Base-by-base conservation (phyloP, 2,113 vertebrate genomes). In the Epinephelus lanceolatus region DNA sequence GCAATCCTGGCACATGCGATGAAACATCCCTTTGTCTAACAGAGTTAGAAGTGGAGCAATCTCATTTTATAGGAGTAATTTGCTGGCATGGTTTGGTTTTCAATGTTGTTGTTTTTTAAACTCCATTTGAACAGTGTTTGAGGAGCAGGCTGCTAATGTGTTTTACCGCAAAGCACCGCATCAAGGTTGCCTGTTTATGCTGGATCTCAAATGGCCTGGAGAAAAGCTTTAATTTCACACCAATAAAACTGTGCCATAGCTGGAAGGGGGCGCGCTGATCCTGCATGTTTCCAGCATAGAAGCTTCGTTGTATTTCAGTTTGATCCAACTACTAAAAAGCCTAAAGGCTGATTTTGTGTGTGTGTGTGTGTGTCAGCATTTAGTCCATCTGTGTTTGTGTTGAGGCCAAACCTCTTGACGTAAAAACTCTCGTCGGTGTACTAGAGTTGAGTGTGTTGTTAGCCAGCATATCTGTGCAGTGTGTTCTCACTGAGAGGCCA, bases 141-240 rank as follows among this genome's bases (percentile, higher is more conserved):
- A 80, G 67, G 60, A 63, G n/a, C 47, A 49, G 63, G 21, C 84
- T 83, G 63, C 61, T 84, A 73, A 83, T 49, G 57, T 73, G 81
- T 83, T 61, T 51, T 27, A 68, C 68, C 33, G 10, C 15, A 53
- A 71, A 76, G 30, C 70, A 23, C 53, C 19, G 45, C 69, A 83
- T 83, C 66, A 78, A 70, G 59, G 80, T 85, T 75, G 45, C 45
- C 66, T 86, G 85, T 87, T 90, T 77, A 70, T 83, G 82, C 76
- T 78, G 57, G 23, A 87, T 88, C 85, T 85, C 4, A 83, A 75
- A 80, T 78, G 51, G 75, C 80, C 73, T n/a, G 17, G 62, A 81
- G 84, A 85, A 84, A 75, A 66, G 81, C 76, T 89, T 86, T 81
- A 55, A 87, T 91, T 86, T 90, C 86, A 86, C 87, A 81, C 66